Conservation (phyloP, 1,140 invertebrate species). For the Lasaia peninsularis region DNA sequence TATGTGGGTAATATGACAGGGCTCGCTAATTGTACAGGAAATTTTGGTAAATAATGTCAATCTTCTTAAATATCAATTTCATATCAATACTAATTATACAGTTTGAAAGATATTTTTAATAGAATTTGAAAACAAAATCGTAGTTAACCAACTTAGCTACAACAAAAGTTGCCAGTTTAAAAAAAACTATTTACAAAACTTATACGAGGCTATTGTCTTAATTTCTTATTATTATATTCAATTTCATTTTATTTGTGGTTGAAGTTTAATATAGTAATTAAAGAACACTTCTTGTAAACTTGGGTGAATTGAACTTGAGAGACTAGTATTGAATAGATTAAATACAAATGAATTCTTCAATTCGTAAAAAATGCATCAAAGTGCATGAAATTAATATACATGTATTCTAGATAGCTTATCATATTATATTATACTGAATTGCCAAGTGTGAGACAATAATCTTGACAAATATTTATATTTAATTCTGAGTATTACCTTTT, state of each 20-base stretch:
- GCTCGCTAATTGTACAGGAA: slow-evolving; percentile 54
- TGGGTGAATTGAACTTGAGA: no score
- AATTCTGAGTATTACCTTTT: no score
- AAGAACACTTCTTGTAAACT: no score
- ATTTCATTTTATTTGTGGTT: neutral
- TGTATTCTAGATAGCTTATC: no score
- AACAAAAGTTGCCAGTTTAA: slow-evolving; percentile 1
- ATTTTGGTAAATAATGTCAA: slow-evolving; percentile 68
- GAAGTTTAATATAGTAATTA: neutral
- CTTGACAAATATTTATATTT: slow-evolving; percentile 10
- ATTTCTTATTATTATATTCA: no score
- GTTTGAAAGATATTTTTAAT: slow-evolving; percentile 41
- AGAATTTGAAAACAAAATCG: slow-evolving; percentile 24
- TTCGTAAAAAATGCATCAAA: no score
- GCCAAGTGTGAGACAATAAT: slow-evolving; percentile 8
- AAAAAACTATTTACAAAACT: slow-evolving; percentile 10
- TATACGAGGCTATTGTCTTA: neutral
- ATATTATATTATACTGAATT: no score
- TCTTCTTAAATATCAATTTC: slow-evolving; percentile 69
- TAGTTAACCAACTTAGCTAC: slow-evolving; percentile 12
- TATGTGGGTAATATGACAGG: slow-evolving; percentile 22
- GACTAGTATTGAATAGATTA: no score
- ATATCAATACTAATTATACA: slow-evolving; percentile 57
- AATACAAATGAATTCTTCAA: no score
- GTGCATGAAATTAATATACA: no score